These are phyloP conservation scores for Idris sp. DNA, from an alignment of 1,140 invertebrate species.

Conservation along the genomic window DNA sequence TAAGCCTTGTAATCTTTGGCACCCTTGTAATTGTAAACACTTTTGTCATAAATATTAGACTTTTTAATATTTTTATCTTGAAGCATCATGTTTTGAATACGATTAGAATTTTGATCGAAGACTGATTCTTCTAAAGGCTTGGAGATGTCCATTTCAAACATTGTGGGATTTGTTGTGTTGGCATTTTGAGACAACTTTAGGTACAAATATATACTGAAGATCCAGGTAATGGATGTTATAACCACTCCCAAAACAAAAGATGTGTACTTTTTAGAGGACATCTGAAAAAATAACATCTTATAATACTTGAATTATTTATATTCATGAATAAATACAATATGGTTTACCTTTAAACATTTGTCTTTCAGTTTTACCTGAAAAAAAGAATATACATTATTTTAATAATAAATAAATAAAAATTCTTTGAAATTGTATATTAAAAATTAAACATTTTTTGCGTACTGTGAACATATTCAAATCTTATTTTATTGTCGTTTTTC, in stretches of 20 bases:
- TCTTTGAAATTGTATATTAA: too few species aligned
- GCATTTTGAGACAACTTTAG: slow-evolving; percentile 73
- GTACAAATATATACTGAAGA: slow-evolving; percentile 82
- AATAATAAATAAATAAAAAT: too few species aligned
- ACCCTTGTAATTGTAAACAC: slow-evolving; percentile 59
- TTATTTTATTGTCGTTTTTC: too few species aligned
- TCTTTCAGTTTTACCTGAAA: slow-evolving; percentile 24
- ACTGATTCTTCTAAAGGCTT: slow-evolving; percentile 62
- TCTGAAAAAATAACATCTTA: too few species aligned
- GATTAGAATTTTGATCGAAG: slow-evolving; percentile 58
- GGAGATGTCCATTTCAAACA: slow-evolving; percentile 53
- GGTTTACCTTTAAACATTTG: slow-evolving; percentile 30
- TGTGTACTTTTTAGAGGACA: slow-evolving; percentile 75
- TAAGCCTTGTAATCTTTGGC: slow-evolving; percentile 63
- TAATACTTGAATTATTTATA: too few species aligned
- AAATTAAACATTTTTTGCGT: too few species aligned
- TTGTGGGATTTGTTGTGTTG: slow-evolving; percentile 67
- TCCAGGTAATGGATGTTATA: slow-evolving; percentile 83
- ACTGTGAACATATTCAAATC: too few species aligned
- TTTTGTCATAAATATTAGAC: slow-evolving; percentile 48
- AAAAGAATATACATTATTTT: too few species aligned
- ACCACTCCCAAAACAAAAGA: slow-evolving; percentile 82
- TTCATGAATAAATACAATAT: too few species aligned
- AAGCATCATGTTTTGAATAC: slow-evolving; percentile 63
- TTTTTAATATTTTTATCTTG: slow-evolving; percentile 56